Evolutionary conservation across 2,797 vertebrate genomes (phyloP), one percentile per base, ranked within the genome.

Genomic region (Oophaga sylvatica): DNA sequence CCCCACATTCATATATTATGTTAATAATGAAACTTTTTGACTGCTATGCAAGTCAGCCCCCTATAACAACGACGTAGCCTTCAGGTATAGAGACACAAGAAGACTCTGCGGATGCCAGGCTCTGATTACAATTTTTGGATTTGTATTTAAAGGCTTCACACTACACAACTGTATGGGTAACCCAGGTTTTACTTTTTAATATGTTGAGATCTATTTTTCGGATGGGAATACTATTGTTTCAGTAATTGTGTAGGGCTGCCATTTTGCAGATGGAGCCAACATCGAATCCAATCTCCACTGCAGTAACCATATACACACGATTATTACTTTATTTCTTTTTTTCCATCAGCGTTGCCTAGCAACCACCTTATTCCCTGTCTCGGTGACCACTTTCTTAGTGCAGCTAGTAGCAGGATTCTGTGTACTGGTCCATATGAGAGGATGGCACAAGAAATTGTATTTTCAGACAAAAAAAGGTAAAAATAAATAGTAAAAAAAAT

Each of bases 21-120:
- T 84, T 84, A 84, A 84, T 84, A 84, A 84, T 84, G 56, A 83
- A 62, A 67, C 80, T 82, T 57, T 45, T 84, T 84, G 83, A 84
- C 83, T 84, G 83, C 83, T 84, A 76, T 84, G 83, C 83, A 84
- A 84, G 83, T 84, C 83, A n/a, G 83, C 73, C 83, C 71, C 82
- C n/a, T 62, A 35, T 73, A 22, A 83, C 48, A 35, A 71, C n/a
- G 20, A 20, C 22, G 81, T 57, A 83, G 67, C 53, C 53, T 59
- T 73, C 70, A 57, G 68, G 29, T 73, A 31, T 9, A 22, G 70
- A 26, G 29, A 20, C 26, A 19, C 22, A 35, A 15, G 62, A 81
- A 81, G 60, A 81, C n/a, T 12, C 26, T 3, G 35, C n/a, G 26
- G 53, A 80, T 45, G 81, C 45, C 41, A 15, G 45, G 22, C 22